Evolutionary conservation across 2,113 vertebrate species (phyloP), one percentile per base, ranked within the genome.

Genomic region (Gambusia affinis): DNA sequence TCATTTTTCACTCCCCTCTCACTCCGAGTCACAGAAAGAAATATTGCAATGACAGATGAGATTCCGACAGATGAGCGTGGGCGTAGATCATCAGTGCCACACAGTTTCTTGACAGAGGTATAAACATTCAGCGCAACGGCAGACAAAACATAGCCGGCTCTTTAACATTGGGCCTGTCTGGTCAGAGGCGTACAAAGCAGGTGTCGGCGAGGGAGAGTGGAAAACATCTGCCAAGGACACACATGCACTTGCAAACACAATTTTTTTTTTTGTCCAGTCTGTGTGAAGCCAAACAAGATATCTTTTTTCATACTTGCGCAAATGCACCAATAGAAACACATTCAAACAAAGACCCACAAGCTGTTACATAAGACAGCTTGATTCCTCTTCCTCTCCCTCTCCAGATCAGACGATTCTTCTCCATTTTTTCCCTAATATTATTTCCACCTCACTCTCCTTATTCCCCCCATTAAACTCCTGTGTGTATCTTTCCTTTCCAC

Each of bases 91-190:
- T 66, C 60, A 64, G 78, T 54, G 72, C 63, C 22, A 54, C 47
- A 37, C 63, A 54, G 44, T 37, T 78, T 69, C 68, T 83, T 73
- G 75, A 83, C 87, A 79, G 86, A 84, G 83, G 86, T 86, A 86
- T 81, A 86, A 90, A 89, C 88, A 84, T 87, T 89, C 85, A 82
- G 80, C 78, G 75, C 30, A 1, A 82, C 64, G 31, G 71, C 47
- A 86, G 80, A 82, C 78, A 70, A 75, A 74, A 73, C 82, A 4
- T n/a, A 72, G 81, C 65, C 72, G 81, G 64, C 85, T 85, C 37
- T 73, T 84, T 81, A 78, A 83, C 84, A 67, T 63, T 31, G 82
- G 74, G 76, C 51, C 78, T 19, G 60, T 61, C 71, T 82, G 76
- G 65, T 83, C 81, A n/a, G 75, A 78, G 63, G 79, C 74, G 70